phyloP scores from a whole-genome alignment of 1,140 invertebrate genomes.

The Rhyacophila brunnea region DNA sequence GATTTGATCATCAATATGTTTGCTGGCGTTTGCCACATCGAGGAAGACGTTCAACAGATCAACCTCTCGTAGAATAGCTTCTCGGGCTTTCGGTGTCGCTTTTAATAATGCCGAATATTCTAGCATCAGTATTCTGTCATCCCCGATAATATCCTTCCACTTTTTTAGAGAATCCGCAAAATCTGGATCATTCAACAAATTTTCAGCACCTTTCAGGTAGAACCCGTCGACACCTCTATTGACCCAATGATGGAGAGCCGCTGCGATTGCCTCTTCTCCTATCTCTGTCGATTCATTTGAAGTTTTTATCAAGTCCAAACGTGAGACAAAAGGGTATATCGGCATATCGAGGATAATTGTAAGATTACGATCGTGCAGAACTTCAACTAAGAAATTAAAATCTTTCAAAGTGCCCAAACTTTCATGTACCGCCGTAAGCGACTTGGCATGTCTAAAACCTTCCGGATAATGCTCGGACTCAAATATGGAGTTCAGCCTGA shows the following conservation, averaged over 20 bases:
- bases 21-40: slow-evolving; percentile 58
- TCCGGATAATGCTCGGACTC: slow-evolving; percentile 68
- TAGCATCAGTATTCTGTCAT: slow-evolving; percentile 65
- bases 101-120: slow-evolving; percentile 57
- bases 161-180: slow-evolving; percentile 55
- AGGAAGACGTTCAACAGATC: slow-evolving; percentile 72
- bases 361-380: slow-evolving; percentile 66
- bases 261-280: slow-evolving; percentile 45
- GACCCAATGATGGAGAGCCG: slow-evolving; percentile 65
- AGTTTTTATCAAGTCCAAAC: slow-evolving; percentile 34
- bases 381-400: slow-evolving; percentile 60
- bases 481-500: slow-evolving; percentile 76
- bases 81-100: slow-evolving; percentile 43
- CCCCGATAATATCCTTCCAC: slow-evolving; percentile 67
- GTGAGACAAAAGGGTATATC: slow-evolving; percentile 59
- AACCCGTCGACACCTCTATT: slow-evolving; percentile 72
- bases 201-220: slow-evolving; percentile 71
- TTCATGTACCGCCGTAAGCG: slow-evolving; percentile 60
- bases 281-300: not conserved
- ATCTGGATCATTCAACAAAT: slow-evolving; percentile 48
- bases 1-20: slow-evolving; percentile 58
- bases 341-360: slow-evolving; percentile 73
- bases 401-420: slow-evolving; percentile 65
- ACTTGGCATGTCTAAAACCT: slow-evolving; percentile 64
- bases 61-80: slow-evolving; percentile 60